A percentile compares a stretch with the other conserved stretches of the same genome.
These are phyloP conservation scores for Aldrovandia affinis DNA, from an alignment of 2,797 vertebrate genomes.

Conservation along the genomic window DNA sequence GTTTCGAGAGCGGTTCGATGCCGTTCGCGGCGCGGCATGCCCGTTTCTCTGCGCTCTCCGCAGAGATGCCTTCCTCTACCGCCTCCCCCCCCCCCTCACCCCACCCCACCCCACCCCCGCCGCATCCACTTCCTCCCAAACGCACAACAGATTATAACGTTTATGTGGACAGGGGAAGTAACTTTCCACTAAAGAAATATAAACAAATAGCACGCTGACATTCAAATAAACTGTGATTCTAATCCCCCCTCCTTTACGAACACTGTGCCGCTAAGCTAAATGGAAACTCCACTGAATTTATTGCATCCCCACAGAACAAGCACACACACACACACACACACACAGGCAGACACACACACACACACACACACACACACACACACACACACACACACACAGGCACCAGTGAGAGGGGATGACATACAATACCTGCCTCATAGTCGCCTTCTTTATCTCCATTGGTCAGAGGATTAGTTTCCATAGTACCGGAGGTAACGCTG, in stretches of 20 bases:
- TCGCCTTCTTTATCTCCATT: slow-evolving; percentile 61
- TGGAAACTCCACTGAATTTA: neutral
- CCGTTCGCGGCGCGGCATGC: slow-evolving; percentile 33
- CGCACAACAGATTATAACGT: neutral
- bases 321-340: neutral
- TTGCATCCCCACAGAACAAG: neutral
- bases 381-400: neutral
- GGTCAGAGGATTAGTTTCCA: slow-evolving; percentile 67
- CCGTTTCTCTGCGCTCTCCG: slow-evolving; percentile 23
- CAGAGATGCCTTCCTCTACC: no score
- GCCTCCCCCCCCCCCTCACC: no score
- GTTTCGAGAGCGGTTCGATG: slow-evolving; percentile 16
- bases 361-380: neutral
- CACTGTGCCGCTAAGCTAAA: neutral
- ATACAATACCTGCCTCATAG: slow-evolving; percentile 66
- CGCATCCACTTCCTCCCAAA: neutral
- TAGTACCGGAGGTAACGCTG: slow-evolving; percentile 60
- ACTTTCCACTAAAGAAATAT: neutral
- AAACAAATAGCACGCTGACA: neutral
- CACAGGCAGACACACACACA: no score
- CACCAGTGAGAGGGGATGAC: neutral
- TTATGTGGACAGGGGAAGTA: neutral
- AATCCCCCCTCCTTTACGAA: neutral
- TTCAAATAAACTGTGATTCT: neutral
- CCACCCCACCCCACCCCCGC: no score